A percentile compares a stretch with the other conserved stretches of the same genome.
Conservation (phyloP, 2,888 invertebrate genomes). For the Drosophila neoperkinsi region DNA sequence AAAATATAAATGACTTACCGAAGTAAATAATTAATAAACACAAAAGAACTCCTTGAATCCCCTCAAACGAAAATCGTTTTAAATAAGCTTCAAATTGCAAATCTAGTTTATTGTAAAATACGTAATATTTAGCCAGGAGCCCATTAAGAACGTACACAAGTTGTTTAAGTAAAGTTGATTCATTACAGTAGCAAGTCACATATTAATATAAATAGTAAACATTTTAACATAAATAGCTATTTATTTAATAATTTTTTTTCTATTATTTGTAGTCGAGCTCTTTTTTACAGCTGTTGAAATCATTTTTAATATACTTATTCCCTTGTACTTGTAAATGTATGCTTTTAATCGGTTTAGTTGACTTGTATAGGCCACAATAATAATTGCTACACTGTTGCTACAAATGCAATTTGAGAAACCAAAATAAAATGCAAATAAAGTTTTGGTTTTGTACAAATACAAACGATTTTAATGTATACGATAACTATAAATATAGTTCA, state of each 20-base stretch:
- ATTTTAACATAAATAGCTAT: constrained; percentile 2
- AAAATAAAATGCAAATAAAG: constrained; percentile 4
- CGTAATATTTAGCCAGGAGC: not conserved
- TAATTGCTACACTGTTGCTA: constrained; percentile 12
- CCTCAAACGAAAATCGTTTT: not conserved
- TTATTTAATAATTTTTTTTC: constrained; percentile 9
- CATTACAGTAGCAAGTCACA: not conserved
- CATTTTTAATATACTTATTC: constrained; percentile 1
- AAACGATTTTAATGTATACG: constrained; percentile 57
- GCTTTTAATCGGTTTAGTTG: not conserved
- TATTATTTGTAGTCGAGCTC: not conserved
- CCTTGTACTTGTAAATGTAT: not conserved
- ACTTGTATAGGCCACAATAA: constrained; percentile 6
- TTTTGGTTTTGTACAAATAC: constrained; percentile 63
- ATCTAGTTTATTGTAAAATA: not conserved
- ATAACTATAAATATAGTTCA: constrained; percentile 58
- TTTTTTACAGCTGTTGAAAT: not conserved
- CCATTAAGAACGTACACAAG: not conserved
- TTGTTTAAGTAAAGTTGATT: not conserved
- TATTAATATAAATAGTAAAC: not conserved
- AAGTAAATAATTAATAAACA: not conserved
- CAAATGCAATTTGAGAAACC: not conserved
- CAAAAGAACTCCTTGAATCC: not conserved
- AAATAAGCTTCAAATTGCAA: not conserved
- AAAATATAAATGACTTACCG: not conserved